Evolutionary conservation across 2,113 vertebrate genomes (phyloP).

Genomic region (Brachypteracias leptosomus): DNA sequence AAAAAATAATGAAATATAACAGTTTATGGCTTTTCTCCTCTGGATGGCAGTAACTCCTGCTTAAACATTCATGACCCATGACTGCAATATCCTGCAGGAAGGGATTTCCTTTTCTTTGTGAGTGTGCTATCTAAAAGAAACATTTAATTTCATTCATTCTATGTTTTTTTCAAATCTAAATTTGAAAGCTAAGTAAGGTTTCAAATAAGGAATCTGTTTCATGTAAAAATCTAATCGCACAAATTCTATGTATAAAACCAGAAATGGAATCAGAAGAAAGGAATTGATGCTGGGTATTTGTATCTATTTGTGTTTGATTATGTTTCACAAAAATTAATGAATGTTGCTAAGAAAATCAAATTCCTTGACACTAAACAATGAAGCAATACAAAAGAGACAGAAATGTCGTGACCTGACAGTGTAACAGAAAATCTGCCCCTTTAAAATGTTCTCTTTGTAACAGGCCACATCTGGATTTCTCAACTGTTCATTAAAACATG

Average conservation of each 20-base stretch:
- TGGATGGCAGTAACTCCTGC: constrained; percentile 78
- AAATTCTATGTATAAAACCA: constrained; percentile 6
- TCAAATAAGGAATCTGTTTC: constrained; percentile 41
- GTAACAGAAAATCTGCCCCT: not conserved
- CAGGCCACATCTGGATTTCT: constrained; percentile 53
- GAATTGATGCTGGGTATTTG: constrained; percentile 3
- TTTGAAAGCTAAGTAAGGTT: constrained; percentile 24
- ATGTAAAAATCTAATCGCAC: constrained; percentile 15
- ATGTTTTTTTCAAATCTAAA: not conserved
- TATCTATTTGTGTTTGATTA: constrained; percentile 26
- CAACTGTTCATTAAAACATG: constrained; percentile 12
- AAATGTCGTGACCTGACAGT: not conserved
- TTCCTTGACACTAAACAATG: constrained; percentile 23
- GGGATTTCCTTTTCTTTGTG: constrained; percentile 67
- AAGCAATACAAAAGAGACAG: not conserved
- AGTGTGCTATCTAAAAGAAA: constrained; percentile 61
- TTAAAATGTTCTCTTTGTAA: constrained; percentile 32
- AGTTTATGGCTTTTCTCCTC: constrained; percentile 69
- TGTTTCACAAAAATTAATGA: constrained; percentile 38
- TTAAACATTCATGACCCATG: constrained; percentile 44
- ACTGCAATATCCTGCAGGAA: constrained; percentile 39
- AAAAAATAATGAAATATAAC: constrained; percentile 22
- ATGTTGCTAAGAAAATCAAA: constrained; percentile 13
- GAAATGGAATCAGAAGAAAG: constrained; percentile 15
- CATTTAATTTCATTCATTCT: constrained; percentile 44